These are phyloP conservation scores for Microtus oregoni DNA, from an alignment of 2,113 vertebrate genomes.

Conservation along the genomic window DNA sequence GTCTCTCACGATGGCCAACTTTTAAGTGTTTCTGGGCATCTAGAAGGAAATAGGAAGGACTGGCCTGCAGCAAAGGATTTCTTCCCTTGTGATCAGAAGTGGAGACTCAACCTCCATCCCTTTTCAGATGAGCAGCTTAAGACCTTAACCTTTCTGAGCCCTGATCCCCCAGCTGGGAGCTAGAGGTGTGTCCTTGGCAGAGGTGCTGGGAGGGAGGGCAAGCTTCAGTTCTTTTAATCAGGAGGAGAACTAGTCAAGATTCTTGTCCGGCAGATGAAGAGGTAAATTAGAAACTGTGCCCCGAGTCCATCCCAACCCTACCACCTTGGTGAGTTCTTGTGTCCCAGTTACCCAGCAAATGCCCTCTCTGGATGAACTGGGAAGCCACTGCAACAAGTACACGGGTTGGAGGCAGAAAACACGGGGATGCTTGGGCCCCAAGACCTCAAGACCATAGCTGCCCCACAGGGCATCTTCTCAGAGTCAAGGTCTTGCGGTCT, in stretches of 20 bases:
- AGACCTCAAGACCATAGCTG: slow-evolving; percentile 20
- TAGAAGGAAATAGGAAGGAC: not conserved
- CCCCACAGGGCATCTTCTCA: not conserved
- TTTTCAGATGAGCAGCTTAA: not conserved
- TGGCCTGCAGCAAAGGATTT: not conserved
- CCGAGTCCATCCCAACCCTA: not conserved
- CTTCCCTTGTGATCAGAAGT: not conserved
- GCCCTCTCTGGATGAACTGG: not conserved
- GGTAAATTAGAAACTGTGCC: not conserved
- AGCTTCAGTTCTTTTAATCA: not conserved
- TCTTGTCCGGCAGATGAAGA: not conserved
- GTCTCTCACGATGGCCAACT: not conserved
- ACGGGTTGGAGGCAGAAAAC: not conserved
- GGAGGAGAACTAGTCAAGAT: fast-evolving
- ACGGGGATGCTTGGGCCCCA: not conserved
- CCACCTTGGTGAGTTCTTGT: not conserved
- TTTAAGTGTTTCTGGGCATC: not conserved
- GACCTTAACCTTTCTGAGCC: not conserved
- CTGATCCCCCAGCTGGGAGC: not conserved
- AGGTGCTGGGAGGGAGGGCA: not conserved
- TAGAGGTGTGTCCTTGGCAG: not conserved
- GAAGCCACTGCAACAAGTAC: too few species aligned
- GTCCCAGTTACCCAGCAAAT: not conserved
- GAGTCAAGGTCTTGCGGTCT: not conserved
- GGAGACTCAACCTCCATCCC: not conserved